Base-by-base conservation (phyloP, 2,113 vertebrate species). In the Lepus timidus region DNA sequence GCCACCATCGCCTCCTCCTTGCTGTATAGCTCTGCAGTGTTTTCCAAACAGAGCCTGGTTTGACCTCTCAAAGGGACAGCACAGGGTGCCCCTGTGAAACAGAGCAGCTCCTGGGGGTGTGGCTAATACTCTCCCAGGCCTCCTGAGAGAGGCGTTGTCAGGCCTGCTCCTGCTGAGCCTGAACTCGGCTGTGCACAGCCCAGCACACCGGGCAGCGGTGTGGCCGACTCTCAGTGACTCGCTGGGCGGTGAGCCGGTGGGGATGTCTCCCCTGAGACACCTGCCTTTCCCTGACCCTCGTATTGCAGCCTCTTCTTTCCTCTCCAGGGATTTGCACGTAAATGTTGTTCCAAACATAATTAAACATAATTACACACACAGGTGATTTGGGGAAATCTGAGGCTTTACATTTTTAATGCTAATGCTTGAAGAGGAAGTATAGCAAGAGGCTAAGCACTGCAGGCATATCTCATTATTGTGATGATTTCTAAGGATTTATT, bases 311-410 rank as follows among this genome's bases (percentile, higher is more conserved):
- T 73, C 67, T 61, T 58, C 58, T 33, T 65, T 67, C 14, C 84
- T 80, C 31, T 31, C n/a, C 5, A 64, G 49, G 39, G 78, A 83
- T 95, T 88, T 74, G 58, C 79, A 33, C 65, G 85, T 92, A 68
- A 85, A 78, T 91, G 74, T 61, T 36, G 11, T 79, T 90, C 58
- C 79, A 94, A 94, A 92, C 12, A 83, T 73, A 82, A 86, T 61
- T 80, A 62, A 71, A 55, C 25, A 27, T 71, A 75, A 81, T 88
- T n/a, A 64, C 19, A 67, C 39, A 65, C 17, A 76, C 9, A 64
- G 7, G 70, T n/a, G 22, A 76, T 70, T 64, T 61, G 8, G 36
- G 49, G 27, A 61, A 82, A 71, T 19, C 36, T 12, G 27, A 61
- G 20, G 22, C 86, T 83, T 90, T 39, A 71, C 31, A 68, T 44